Evolutionary conservation across 1,140 invertebrate genomes (phyloP).

Genomic region (Diuraphis noxia): DNA sequence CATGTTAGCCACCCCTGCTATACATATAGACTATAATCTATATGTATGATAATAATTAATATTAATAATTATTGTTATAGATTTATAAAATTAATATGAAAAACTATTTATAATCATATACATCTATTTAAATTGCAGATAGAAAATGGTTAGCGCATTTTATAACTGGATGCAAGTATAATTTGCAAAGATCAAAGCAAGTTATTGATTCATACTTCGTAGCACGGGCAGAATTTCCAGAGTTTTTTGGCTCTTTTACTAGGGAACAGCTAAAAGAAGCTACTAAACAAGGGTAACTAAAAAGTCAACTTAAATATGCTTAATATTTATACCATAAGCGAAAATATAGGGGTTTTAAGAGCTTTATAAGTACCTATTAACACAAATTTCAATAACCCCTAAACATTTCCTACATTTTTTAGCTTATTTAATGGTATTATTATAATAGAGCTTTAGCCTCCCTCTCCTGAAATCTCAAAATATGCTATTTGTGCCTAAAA

Average conservation of each 20-base stretch:
- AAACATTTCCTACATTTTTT: no score
- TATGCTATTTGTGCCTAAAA: no score
- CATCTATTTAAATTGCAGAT: constrained; percentile 27
- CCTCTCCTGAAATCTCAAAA: no score
- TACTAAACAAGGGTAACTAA: not conserved
- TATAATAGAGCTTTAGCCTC: no score
- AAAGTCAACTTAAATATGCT: not conserved
- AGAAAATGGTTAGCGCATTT: constrained; percentile 29
- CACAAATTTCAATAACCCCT: no score
- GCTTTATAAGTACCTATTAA: no score
- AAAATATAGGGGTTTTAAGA: no score
- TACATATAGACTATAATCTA: no score
- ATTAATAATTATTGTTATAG: not conserved
- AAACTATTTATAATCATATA: not conserved
- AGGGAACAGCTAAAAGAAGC: not conserved
- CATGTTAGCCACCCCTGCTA: no score
- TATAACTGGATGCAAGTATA: constrained; percentile 35
- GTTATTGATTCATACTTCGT: constrained; percentile 38
- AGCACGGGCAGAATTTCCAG: constrained; percentile 6
- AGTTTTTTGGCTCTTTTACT: constrained; percentile 23
- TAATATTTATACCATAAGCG: no score
- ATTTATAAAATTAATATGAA: not conserved
- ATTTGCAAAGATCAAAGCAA: constrained; percentile 38
- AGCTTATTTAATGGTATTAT: no score
- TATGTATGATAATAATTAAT: not conserved